A percentile compares a stretch with the other conserved stretches of the same genome.
Evolutionary conservation across 2,888 invertebrate species (phyloP).

Genomic region (Harpagoxenus sublaevis): DNA sequence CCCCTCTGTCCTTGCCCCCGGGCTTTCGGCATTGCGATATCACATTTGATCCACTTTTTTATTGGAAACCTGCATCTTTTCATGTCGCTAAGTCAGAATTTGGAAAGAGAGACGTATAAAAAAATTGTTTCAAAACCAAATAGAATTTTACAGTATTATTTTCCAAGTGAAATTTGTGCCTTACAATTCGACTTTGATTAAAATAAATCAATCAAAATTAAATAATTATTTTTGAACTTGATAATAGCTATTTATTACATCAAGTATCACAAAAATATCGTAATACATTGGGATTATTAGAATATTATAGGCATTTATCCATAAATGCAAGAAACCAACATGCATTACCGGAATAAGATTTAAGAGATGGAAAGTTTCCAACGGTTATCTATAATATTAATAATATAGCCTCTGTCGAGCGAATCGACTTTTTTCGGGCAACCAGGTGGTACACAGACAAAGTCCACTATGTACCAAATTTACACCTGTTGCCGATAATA

Average conservation of each 20-base stretch:
- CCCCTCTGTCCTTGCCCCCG: slow-evolving; percentile 32
- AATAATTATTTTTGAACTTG: neutral
- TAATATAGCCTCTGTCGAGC: neutral
- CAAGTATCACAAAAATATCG: neutral
- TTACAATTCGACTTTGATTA: neutral
- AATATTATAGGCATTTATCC: neutral
- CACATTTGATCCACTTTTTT: slow-evolving; percentile 13
- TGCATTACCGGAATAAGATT: neutral
- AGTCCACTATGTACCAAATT: slow-evolving; percentile 33
- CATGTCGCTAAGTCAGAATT: neutral
- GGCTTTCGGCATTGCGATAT: neutral
- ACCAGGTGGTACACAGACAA: neutral
- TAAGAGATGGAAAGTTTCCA: neutral
- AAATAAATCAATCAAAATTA: neutral
- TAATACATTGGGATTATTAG: neutral
- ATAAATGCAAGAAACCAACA: neutral
- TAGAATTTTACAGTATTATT: neutral
- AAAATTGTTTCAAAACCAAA: neutral
- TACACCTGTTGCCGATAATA: slow-evolving; percentile 72
- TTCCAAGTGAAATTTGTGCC: neutral
- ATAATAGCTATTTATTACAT: neutral
- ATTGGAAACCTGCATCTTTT: neutral
- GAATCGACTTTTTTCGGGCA: neutral
- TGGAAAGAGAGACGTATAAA: neutral
- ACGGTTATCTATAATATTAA: neutral